Base-by-base conservation (phyloP, 1,140 invertebrate genomes). In the Heliothis virescens region DNA sequence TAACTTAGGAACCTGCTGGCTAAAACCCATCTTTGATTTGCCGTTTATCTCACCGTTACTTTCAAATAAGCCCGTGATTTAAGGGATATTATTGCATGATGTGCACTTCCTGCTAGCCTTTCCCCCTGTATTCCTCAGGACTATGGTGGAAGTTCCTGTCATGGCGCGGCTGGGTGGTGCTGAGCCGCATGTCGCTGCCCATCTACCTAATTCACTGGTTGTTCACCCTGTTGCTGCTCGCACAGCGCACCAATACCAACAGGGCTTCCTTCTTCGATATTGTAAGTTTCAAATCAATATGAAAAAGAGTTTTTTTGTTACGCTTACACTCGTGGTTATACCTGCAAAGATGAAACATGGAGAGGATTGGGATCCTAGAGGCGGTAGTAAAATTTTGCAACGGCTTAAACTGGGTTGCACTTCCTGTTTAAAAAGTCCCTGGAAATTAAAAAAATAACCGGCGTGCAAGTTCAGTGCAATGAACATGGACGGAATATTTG, bases 121-220 rank as follows among this genome's bases (percentile, higher is more conserved):
- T 7, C 3, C 3, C 7, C 5, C 16, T 0, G 0, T 60, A 2
- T 47, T n/a, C 29, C 15, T 10, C 69, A 88, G 87, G 47, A 48
- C 2, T 85, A 0, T 82, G 67, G 59, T 86, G 86, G 72, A 82
- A 84, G 9, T 73, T 90, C 29, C 53, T 86, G 48, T 79, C 85
- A n/a, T 91, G 90, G 90, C 84, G 85, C 60, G 88, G 85, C 13
- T 90, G 85, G 84, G 29, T 74, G 67, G 55, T 80, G 15, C 34
- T 89, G 75, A 85, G 85, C 1, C 86, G 91, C 21, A 81, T 90
- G 88, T 90, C 90, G 13, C 86, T 92, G 76, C 75, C 89, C 10
- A 78, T 85, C 47, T 83, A 87, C 53, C 57, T 88, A 79, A 53
- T 90, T 52, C 90, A 91, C 81, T 91, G 87, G 89, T 29, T 85